These are phyloP conservation scores for Zygaena filipendulae DNA, from an alignment of 2,888 invertebrate species.

Conservation along the genomic window DNA sequence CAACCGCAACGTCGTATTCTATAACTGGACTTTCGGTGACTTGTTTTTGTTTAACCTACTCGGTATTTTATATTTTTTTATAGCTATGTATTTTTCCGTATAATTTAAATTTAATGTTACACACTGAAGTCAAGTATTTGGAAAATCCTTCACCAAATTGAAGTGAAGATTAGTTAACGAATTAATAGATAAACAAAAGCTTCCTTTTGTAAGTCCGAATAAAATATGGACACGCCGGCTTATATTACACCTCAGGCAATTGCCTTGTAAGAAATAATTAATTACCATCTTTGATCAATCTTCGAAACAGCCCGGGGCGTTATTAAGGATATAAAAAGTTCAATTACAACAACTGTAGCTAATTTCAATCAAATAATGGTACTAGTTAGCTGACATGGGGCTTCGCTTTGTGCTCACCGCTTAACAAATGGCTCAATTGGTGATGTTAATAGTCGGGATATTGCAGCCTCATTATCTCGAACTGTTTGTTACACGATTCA, in stretches of 20 bases:
- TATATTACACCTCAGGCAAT: too few relatives aligned
- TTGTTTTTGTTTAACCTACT: too few relatives aligned
- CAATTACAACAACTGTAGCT: slow-evolving; percentile 58
- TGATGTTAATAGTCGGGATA: slow-evolving; percentile 49
- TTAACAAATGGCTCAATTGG: slow-evolving; percentile 61
- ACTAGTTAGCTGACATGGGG: slow-evolving; percentile 59
- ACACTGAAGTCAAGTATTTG: too few relatives aligned
- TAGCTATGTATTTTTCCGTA: too few relatives aligned
- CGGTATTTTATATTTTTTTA: too few relatives aligned
- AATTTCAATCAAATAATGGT: slow-evolving; percentile 65
- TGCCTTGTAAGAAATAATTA: slow-evolving; percentile 41
- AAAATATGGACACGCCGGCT: too few relatives aligned
- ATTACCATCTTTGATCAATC: slow-evolving; percentile 45
- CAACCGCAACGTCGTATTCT: slow-evolving; percentile 40
- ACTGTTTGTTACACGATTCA: slow-evolving; percentile 22
- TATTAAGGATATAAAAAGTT: slow-evolving; percentile 44
- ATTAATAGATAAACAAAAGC: too few relatives aligned
- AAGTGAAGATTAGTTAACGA: too few relatives aligned
- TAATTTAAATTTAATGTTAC: too few relatives aligned
- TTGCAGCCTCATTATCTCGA: slow-evolving; percentile 29
- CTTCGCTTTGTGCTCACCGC: slow-evolving; percentile 52
- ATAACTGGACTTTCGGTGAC: slow-evolving; percentile 22
- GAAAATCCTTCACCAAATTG: too few relatives aligned
- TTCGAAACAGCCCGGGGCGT: slow-evolving; percentile 34
- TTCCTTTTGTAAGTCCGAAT: too few relatives aligned